These are phyloP conservation scores for Platerodrilus igneus DNA, from an alignment of 2,888 invertebrate genomes.

Conservation along the genomic window DNA sequence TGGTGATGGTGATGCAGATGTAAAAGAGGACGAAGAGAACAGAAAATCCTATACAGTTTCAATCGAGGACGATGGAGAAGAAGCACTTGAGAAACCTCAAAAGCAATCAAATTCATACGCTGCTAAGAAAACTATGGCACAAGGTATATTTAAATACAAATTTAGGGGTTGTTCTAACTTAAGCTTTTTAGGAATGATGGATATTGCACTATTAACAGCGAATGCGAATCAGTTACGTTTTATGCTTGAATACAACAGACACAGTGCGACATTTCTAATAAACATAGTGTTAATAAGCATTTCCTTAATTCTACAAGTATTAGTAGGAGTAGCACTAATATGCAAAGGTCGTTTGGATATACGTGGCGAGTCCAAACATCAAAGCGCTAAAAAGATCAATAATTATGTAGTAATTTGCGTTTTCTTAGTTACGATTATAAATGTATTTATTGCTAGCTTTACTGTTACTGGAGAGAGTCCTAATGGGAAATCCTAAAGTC, in stretches of 20 bases:
- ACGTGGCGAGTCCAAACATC: slow-evolving; percentile 49
- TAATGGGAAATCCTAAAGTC: too few species aligned
- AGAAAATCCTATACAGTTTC: too few species aligned
- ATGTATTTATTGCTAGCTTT: slow-evolving; percentile 63
- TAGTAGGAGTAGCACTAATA: slow-evolving; percentile 57
- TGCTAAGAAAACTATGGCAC: slow-evolving; percentile 58
- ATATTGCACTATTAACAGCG: slow-evolving; percentile 64
- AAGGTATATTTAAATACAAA: slow-evolving; percentile 38
- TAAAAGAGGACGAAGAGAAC: too few species aligned
- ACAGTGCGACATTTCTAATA: slow-evolving; percentile 55
- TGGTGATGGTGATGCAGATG: too few species aligned
- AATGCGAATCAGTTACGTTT: slow-evolving; percentile 67
- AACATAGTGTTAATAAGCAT: slow-evolving; percentile 55
- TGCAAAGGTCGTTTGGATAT: slow-evolving; percentile 57
- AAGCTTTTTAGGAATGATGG: slow-evolving; percentile 59
- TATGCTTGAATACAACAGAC: slow-evolving; percentile 56
- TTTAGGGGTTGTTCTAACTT: slow-evolving; percentile 8
- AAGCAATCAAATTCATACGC: slow-evolving; percentile 47
- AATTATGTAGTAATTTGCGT: slow-evolving; percentile 60
- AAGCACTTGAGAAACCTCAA: too few species aligned
- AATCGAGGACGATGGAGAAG: slow-evolving; percentile 15
- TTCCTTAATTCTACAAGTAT: slow-evolving; percentile 61
- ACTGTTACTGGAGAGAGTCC: slow-evolving; percentile 50
- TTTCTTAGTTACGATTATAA: slow-evolving; percentile 64
- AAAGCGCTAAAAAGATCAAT: slow-evolving; percentile 53